Base-by-base conservation (phyloP, 2,888 invertebrate genomes). In the Cataglyphis rosenhaueri region DNA sequence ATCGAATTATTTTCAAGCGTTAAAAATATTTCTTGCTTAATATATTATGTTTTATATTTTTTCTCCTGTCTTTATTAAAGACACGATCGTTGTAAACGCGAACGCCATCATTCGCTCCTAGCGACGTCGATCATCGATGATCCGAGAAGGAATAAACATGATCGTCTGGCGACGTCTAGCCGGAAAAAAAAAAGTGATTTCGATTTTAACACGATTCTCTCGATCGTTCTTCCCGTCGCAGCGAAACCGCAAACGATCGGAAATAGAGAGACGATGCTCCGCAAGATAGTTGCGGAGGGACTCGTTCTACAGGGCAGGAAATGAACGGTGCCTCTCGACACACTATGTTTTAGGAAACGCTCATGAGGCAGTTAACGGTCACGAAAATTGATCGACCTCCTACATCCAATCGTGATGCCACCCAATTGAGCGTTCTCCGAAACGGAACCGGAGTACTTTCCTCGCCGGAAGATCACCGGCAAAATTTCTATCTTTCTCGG, bases 191-290 rank as follows among this genome's bases (percentile, higher is more conserved):
- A 18, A 35, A 15, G 25, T 21, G 66, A 68, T 88, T 81, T 87
- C 81, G 83, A 81, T 75, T 83, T 81, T 74, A 74, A 84, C 78
- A 65, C 81, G 68, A 32, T n/a, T 52, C 48, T 48, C 81, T 57
- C 25, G 75, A 48, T 38, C 74, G 66, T 75, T 65, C 29, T 75
- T 65, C 29, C 83, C 64, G 55, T 52, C 52, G 61, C 57, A 59
- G 84, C 81, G 87, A 83, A 86, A 92, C 93, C 93, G 86, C 93
- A 93, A 93, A 92, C 90, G 88, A 92, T 93, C 92, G 92, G 91
- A 92, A 93, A 93, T 93, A 91, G 90, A 91, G 84, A 89, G 90
- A 86, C 85, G 79, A n/a, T 18, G 70, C 74, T 73, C 86, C 62
- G 61, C 35, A 52, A 81, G 75, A 68, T 75, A 81, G 87, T 74